A percentile compares a stretch with the other conserved stretches of the same genome.
Conservation (phyloP, 2,888 invertebrate species). For the Artemia sp. region DNA sequence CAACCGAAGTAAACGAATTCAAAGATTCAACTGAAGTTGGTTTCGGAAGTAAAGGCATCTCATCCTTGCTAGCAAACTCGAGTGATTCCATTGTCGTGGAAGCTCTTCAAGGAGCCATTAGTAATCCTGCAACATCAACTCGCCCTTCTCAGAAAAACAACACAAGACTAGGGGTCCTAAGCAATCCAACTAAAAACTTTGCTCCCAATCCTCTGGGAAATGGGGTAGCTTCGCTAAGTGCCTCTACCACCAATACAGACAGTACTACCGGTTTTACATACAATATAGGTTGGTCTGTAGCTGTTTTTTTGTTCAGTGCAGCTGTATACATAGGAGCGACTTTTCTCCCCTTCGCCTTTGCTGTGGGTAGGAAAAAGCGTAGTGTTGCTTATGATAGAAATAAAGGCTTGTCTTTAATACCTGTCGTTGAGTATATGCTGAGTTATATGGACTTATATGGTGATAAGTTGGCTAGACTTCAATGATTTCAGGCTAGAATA, state of each 20-base stretch:
- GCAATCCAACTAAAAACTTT: constrained; percentile 12
- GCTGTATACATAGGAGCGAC: not conserved
- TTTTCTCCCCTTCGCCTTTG: not conserved
- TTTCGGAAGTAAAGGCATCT: not conserved
- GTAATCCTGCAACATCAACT: not conserved
- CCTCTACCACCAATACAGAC: not conserved
- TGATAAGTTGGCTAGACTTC: too few species aligned
- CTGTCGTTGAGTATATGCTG: too few species aligned
- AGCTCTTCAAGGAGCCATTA: not conserved
- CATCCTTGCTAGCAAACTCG: not conserved
- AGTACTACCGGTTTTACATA: not conserved
- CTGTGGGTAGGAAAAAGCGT: not conserved
- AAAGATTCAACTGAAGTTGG: constrained; percentile 1
- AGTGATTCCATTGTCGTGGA: not conserved
- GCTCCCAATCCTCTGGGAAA: not conserved
- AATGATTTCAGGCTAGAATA: too few species aligned
- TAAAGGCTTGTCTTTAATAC: too few species aligned
- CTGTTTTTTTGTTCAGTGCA: not conserved
- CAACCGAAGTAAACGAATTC: not conserved
- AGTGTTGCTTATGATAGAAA: too few species aligned
- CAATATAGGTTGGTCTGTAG: not conserved
- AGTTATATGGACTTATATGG: too few species aligned
- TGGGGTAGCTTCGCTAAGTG: not conserved
- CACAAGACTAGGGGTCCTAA: not conserved
- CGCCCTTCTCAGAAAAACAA: not conserved